Conservation (phyloP, 2,888 invertebrate genomes). For the Nesidiocoris tenuis region DNA sequence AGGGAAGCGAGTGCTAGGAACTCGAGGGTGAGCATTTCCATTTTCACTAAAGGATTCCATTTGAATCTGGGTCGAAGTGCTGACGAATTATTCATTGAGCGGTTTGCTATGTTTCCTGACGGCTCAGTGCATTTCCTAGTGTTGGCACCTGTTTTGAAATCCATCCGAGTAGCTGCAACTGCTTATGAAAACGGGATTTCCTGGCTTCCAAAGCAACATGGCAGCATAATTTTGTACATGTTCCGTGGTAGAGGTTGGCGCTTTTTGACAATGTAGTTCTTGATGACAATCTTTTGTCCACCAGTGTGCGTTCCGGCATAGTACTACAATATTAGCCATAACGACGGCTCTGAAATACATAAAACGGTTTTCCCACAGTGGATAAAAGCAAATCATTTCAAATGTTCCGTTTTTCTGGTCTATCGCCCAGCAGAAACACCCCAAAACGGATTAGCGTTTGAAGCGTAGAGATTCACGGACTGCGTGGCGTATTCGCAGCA, state of each 20-base stretch:
- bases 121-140: neutral
- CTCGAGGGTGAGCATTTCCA: slow-evolving; percentile 23
- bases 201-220: too few relatives aligned
- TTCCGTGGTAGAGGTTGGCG: too few relatives aligned
- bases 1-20: neutral
- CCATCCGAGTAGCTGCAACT: too few relatives aligned
- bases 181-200: too few relatives aligned
- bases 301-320: too few relatives aligned
- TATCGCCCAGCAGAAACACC: neutral
- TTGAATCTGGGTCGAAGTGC: slow-evolving; percentile 37
- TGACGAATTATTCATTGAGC: slow-evolving; percentile 37
- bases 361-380: neutral
- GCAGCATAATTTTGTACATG: too few relatives aligned
- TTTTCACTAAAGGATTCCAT: slow-evolving; percentile 38
- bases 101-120: slow-evolving; percentile 7
- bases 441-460: neutral
- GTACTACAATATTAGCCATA: too few relatives aligned
- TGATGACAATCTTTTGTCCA: too few relatives aligned
- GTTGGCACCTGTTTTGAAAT: too few relatives aligned
- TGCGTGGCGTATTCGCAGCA: neutral
- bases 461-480: neutral
- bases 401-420: neutral
- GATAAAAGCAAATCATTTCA: neutral
- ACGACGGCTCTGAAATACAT: too few relatives aligned
- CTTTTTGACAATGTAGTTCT: too few relatives aligned